These are phyloP conservation scores for Patella pellucida DNA, from an alignment of 2,888 invertebrate genomes.

Conservation along the genomic window DNA sequence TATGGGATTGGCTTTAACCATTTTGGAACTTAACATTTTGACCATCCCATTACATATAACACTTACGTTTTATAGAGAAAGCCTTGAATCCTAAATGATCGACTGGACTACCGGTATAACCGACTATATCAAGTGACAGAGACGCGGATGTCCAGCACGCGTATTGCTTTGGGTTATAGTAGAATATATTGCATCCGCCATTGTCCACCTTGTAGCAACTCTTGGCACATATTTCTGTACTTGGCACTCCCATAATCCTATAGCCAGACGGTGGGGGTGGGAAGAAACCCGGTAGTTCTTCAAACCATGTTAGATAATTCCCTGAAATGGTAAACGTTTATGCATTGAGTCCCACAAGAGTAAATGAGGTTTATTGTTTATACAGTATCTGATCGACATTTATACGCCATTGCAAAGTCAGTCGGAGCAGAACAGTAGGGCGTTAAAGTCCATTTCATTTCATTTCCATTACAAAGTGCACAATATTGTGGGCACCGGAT, in stretches of 20 bases:
- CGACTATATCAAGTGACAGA: background rate
- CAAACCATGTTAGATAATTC: background rate
- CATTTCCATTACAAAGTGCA: too few species aligned
- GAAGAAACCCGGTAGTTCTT: background rate
- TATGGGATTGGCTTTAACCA: too few species aligned
- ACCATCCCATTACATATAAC: too few species aligned
- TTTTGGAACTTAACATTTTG: too few species aligned
- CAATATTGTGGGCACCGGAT: too few species aligned
- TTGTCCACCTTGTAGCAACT: background rate
- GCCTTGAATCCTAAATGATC: background rate
- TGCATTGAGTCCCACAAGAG: too few species aligned
- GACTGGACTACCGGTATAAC: background rate
- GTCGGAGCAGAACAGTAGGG: too few species aligned
- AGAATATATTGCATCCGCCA: background rate
- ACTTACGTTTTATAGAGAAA: conserved; percentile 1
- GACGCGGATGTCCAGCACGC: background rate
- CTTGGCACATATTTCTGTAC: background rate
- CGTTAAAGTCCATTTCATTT: too few species aligned
- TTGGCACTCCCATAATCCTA: background rate
- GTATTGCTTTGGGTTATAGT: background rate
- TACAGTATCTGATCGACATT: too few species aligned
- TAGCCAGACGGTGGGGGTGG: background rate
- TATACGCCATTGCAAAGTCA: too few species aligned
- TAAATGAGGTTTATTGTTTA: too few species aligned
- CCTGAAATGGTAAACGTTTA: background rate